Evolutionary conservation across 2,113 vertebrate species (phyloP).

Genomic region (Barbus barbus): DNA sequence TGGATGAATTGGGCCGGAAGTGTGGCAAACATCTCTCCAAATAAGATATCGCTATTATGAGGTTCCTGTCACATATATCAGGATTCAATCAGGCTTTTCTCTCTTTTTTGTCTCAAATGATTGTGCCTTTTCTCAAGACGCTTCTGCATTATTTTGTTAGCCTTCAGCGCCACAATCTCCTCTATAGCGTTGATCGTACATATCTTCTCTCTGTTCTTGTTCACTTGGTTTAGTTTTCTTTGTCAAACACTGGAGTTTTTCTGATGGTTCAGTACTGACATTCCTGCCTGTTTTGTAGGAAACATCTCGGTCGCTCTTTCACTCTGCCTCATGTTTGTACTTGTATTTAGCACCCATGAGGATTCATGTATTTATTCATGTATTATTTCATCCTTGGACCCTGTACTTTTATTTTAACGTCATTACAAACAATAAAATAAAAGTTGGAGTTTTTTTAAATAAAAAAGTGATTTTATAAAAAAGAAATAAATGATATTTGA

Average conservation of each 20-base stretch:
- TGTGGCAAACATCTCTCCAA: background rate
- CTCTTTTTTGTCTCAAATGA: background rate
- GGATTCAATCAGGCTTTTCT: background rate
- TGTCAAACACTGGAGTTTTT: constrained; percentile 54
- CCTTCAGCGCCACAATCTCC: constrained; percentile 17
- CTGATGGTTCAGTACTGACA: constrained; percentile 33
- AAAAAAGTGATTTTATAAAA: constrained; percentile 49
- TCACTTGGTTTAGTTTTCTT: constrained; percentile 24
- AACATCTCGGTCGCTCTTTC: background rate
- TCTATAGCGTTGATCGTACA: background rate
- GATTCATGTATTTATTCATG: constrained; percentile 4
- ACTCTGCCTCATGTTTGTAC: background rate
- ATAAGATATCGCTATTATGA: background rate
- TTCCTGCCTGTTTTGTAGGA: constrained; percentile 52
- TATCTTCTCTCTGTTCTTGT: background rate
- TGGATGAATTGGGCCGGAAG: background rate
- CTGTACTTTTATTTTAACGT: constrained; percentile 49
- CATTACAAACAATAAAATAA: constrained; percentile 35
- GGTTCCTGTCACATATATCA: background rate
- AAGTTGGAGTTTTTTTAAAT: constrained; percentile 51
- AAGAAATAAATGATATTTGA: constrained; percentile 55
- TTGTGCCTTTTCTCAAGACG: constrained; percentile 53
- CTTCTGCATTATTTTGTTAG: constrained; percentile 25
- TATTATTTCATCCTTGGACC: constrained; percentile 31
- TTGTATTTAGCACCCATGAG: constrained; percentile 25